Conservation (phyloP, 2,113 vertebrate species). For the Atractosteus spatula region DNA sequence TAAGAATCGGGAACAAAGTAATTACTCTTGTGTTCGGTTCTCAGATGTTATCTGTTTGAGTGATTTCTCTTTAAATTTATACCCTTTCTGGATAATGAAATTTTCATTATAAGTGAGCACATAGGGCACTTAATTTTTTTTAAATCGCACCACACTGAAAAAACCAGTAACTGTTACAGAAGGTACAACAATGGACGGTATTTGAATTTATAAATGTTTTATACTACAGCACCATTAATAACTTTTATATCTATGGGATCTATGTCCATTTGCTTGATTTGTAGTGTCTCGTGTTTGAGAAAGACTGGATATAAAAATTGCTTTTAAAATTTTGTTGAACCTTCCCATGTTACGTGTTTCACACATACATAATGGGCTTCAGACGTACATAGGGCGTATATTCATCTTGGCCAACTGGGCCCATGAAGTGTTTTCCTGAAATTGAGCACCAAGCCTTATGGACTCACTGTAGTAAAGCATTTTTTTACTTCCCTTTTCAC, state of each 20-base stretch:
- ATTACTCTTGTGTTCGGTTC: not conserved
- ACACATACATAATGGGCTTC: constrained; percentile 2
- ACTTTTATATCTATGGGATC: constrained; percentile 21
- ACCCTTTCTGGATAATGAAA: not conserved
- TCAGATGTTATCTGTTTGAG: not conserved
- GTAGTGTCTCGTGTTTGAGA: constrained; percentile 20
- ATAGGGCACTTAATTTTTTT: not conserved
- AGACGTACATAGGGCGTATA: not conserved
- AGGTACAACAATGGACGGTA: not conserved
- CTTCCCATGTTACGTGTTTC: not conserved
- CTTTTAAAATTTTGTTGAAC: too few relatives aligned
- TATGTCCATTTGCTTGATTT: constrained; percentile 19
- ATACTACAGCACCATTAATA: constrained; percentile 20
- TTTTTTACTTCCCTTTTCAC: constrained; percentile 8
- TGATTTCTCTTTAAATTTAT: not conserved
- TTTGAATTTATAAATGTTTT: constrained; percentile 10
- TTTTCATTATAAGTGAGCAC: constrained; percentile 2
- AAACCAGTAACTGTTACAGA: constrained; percentile 4
- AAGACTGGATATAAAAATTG: constrained; percentile 3
- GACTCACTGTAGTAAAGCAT: not conserved
- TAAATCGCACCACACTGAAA: not conserved
- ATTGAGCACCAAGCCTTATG: not conserved
- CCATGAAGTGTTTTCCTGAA: not conserved
- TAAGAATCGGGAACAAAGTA: not conserved
- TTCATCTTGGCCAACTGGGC: not conserved